Conservation (phyloP, 2,888 invertebrate species). For the Brachyptera putata region DNA sequence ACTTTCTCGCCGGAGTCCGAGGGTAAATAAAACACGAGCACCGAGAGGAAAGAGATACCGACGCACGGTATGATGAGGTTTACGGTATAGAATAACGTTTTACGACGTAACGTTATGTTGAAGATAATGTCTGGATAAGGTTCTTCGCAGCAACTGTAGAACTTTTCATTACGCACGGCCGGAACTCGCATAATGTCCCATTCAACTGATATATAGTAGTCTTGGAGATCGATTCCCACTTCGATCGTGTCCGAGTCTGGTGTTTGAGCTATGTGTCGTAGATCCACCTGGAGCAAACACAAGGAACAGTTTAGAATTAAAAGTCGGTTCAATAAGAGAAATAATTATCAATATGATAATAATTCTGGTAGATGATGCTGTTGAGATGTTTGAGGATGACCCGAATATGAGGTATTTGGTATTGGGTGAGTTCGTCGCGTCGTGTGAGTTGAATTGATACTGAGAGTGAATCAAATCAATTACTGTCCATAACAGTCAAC, state of each 20-base stretch:
- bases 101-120: conserved; percentile 89
- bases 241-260: conserved; percentile 84
- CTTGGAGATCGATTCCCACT: conserved; percentile 86
- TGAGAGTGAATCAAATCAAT: too few relatives aligned
- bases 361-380: too few relatives aligned
- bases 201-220: conserved; percentile 95
- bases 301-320: too few relatives aligned
- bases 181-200: conserved; percentile 97
- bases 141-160: conserved; percentile 95
- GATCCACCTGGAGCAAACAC: conserved; percentile 66
- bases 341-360: too few relatives aligned
- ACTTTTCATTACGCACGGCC: conserved; percentile 84
- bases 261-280: conserved; percentile 81
- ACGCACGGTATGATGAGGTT: conserved; percentile 97
- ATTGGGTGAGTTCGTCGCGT: too few relatives aligned
- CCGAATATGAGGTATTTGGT: too few relatives aligned
- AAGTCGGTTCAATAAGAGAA: too few relatives aligned
- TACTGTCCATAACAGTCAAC: too few relatives aligned
- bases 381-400: too few relatives aligned
- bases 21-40: conserved; percentile 95
- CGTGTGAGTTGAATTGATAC: too few relatives aligned
- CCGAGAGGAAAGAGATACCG: conserved; percentile 93
- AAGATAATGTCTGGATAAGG: conserved; percentile 97
- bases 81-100: conserved; percentile 96
- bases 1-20: conserved; percentile 97